phyloP scores from a whole-genome alignment of 1,140 invertebrate species.

The Chionoecetes opilio region DNA sequence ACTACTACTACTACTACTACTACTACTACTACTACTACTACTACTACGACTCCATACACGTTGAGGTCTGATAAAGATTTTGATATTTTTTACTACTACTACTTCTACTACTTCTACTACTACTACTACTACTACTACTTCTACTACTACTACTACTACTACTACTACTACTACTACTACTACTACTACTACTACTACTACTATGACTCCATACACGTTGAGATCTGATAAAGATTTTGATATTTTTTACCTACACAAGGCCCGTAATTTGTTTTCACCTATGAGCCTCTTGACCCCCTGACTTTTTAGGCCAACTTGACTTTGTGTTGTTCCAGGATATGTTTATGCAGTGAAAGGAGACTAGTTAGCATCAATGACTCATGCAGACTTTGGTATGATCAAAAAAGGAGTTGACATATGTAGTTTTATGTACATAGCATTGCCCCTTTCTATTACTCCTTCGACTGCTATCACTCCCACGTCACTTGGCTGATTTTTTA shows the following conservation, averaged over 20 bases:
- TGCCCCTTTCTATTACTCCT: neutral
- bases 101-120: neutral
- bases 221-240: neutral
- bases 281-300: neutral
- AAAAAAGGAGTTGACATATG: neutral
- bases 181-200: conserved; percentile 12
- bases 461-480: neutral
- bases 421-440: neutral
- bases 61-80: too few relatives aligned
- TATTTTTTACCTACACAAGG: neutral
- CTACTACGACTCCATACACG: too few relatives aligned
- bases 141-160: conserved; percentile 54
- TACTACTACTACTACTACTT: conserved; percentile 35
- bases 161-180: conserved; percentile 41
- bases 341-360: neutral
- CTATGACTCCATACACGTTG: too few relatives aligned
- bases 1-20: conserved; percentile 21
- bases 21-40: neutral
- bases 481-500: too few relatives aligned
- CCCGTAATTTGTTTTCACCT: neutral
- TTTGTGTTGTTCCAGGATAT: neutral
- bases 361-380: neutral
- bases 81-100: too few relatives aligned
- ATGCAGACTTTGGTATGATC: neutral
- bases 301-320: neutral